Conservation (phyloP, 37 sponge, comb jelly and placozoan species). For the Theonella swinhoei region DNA sequence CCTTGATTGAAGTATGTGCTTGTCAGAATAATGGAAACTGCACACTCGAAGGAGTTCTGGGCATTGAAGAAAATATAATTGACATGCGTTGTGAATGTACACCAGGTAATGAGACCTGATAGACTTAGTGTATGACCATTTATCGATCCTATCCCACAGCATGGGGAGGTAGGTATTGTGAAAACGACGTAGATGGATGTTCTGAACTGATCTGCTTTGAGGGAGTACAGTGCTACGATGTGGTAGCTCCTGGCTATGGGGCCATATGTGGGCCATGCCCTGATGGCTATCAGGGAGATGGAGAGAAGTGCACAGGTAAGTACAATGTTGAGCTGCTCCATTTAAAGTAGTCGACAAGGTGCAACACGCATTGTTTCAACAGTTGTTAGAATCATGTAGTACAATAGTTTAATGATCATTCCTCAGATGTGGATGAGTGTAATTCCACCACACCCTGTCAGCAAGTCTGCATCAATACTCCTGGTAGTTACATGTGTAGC, state of each 20-base stretch:
- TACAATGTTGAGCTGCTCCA: neutral
- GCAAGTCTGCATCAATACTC: conserved; percentile 58
- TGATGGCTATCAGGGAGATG: conserved; percentile 42
- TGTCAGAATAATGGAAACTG: conserved; percentile 66
- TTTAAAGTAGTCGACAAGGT: neutral
- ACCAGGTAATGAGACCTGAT: conserved; percentile 17
- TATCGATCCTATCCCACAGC: conserved; percentile 2
- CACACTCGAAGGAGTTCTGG: conserved; percentile 41
- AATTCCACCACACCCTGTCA: conserved; percentile 18
- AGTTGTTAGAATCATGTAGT: neutral
- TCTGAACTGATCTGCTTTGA: conserved; percentile 47
- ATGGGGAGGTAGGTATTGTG: conserved; percentile 56
- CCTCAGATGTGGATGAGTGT: conserved; percentile 62
- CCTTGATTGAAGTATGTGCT: conserved; percentile 48
- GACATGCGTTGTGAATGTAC: conserved; percentile 46
- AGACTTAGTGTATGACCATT: neutral
- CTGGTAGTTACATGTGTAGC: conserved; percentile 42
- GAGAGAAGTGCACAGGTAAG: conserved; percentile 57
- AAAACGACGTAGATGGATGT: conserved; percentile 70
- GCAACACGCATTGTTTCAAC: neutral
- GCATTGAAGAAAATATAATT: neutral
- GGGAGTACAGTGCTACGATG: conserved; percentile 58
- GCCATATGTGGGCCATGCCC: conserved; percentile 71
- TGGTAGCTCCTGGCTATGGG: conserved; percentile 52
- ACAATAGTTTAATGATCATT: neutral